These are phyloP conservation scores for Dinocampus coccinellae DNA, from an alignment of 2,888 invertebrate species.

Conservation along the genomic window DNA sequence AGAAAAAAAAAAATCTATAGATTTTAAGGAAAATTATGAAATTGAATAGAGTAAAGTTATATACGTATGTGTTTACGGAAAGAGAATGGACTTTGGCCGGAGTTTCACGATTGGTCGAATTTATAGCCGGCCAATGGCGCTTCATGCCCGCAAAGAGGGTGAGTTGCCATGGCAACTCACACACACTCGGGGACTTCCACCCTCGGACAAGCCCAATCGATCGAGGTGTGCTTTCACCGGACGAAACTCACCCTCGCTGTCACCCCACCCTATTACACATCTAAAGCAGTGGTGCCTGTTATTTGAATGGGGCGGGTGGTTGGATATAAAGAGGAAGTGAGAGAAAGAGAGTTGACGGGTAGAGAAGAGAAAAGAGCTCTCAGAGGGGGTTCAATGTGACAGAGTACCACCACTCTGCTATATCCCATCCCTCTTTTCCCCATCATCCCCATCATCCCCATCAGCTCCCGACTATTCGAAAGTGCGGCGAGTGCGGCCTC, in stretches of 20 bases:
- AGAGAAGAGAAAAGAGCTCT: constrained; percentile 42
- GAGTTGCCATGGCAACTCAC: constrained; percentile 66
- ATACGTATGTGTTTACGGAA: constrained; percentile 14
- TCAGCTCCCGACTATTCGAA: constrained; percentile 58
- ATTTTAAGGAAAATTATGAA: no score
- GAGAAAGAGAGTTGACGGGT: constrained; percentile 19
- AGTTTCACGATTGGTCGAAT: constrained; percentile 51
- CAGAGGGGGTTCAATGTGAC: constrained; percentile 67
- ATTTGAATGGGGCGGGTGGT: constrained; percentile 62
- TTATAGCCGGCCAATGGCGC: constrained; percentile 68
- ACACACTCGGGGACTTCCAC: constrained; percentile 60
- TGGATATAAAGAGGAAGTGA: constrained; percentile 11
- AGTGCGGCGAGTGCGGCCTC: constrained; percentile 62
- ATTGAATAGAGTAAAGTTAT: neutral
- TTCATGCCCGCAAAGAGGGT: constrained; percentile 67
- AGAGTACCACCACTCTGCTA: constrained; percentile 65
- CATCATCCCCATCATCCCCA: constrained; percentile 21
- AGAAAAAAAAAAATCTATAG: neutral
- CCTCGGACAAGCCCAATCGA: constrained; percentile 70
- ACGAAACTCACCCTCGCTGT: constrained; percentile 67
- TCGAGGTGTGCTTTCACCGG: constrained; percentile 69
- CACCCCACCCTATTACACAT: constrained; percentile 52
- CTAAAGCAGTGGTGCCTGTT: constrained; percentile 59
- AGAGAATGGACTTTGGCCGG: constrained; percentile 41
- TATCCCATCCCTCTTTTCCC: constrained; percentile 15